phyloP scores from a whole-genome alignment of 2,797 vertebrate species.

The Ambastaia sidthimunki region DNA sequence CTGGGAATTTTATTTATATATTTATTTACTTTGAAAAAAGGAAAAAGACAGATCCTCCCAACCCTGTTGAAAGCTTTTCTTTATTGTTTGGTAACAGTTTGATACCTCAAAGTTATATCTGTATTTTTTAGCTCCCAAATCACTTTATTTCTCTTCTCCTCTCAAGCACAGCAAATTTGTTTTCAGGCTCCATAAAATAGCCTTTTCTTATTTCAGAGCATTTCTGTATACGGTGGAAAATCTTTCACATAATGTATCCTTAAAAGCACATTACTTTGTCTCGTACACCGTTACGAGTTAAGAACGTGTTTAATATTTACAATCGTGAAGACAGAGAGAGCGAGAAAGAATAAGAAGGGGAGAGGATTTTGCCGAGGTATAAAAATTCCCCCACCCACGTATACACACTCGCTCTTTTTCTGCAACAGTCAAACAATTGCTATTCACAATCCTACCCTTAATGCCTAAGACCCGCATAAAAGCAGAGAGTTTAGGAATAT shows the following conservation, averaged over 20 bases:
- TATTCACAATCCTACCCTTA: slow-evolving; percentile 88
- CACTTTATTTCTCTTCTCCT: slow-evolving; percentile 67
- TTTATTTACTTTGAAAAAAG: slow-evolving; percentile 17
- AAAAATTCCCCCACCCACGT: slow-evolving; percentile 83
- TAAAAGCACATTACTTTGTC: slow-evolving; percentile 85
- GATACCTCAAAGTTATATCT: slow-evolving; percentile 76
- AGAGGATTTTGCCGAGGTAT: slow-evolving; percentile 78
- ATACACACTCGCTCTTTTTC: slow-evolving; percentile 79
- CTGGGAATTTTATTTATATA: slow-evolving; percentile 65
- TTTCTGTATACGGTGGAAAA: slow-evolving; percentile 80
- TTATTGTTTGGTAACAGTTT: slow-evolving; percentile 79
- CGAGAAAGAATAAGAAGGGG: slow-evolving; percentile 51
- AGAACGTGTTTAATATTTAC: slow-evolving; percentile 86
- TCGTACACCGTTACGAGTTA: slow-evolving; percentile 81
- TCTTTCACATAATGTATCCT: slow-evolving; percentile 84
- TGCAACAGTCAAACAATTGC: slow-evolving; percentile 84
- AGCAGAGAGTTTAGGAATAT: slow-evolving; percentile 86
- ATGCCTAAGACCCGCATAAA: slow-evolving; percentile 87
- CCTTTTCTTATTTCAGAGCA: slow-evolving; percentile 80
- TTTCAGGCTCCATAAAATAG: slow-evolving; percentile 82
- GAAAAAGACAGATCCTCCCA: slow-evolving; percentile 56
- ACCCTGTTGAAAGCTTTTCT: slow-evolving; percentile 67
- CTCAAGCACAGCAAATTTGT: slow-evolving; percentile 78
- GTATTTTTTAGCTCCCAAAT: slow-evolving; percentile 60
- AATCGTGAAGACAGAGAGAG: slow-evolving; percentile 63